phyloP scores from a whole-genome alignment of 2,797 vertebrate genomes.

The Ambastaia sidthimunki region DNA sequence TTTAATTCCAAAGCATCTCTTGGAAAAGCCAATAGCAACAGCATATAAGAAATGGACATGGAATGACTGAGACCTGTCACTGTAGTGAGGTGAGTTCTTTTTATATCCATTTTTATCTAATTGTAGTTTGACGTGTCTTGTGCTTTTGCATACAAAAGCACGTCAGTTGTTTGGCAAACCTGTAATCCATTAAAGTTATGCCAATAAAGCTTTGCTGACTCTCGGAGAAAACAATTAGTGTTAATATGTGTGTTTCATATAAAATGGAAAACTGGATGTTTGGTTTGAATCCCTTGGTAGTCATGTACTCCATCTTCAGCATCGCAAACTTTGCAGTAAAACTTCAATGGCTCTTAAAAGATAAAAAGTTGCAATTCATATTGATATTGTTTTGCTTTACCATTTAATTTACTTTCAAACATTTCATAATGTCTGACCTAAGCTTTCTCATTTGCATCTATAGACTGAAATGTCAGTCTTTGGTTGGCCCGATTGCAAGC shows the following conservation, averaged over 20 bases:
- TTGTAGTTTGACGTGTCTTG: slow-evolving; percentile 8
- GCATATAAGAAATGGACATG: background rate
- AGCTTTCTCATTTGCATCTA: too few relatives aligned
- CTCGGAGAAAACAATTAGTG: background rate
- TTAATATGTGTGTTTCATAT: background rate
- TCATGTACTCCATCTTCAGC: background rate
- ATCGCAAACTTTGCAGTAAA: background rate
- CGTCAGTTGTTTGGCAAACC: background rate
- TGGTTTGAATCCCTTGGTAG: slow-evolving; percentile 6
- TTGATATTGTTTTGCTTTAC: background rate
- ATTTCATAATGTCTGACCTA: too few relatives aligned
- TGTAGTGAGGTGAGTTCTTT: too few relatives aligned
- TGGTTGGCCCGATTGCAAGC: too few relatives aligned
- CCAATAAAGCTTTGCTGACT: background rate
- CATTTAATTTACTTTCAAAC: too few relatives aligned
- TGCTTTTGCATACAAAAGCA: slow-evolving; percentile 7
- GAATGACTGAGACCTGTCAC: background rate
- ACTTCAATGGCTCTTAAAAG: too few relatives aligned
- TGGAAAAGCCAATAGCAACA: background rate
- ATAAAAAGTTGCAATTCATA: too few relatives aligned
- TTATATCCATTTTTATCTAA: too few relatives aligned
- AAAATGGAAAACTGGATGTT: slow-evolving; percentile 1
- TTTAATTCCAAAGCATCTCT: background rate
- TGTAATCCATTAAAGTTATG: background rate
- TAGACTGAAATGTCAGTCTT: too few relatives aligned